phyloP scores from a whole-genome alignment of 1,140 invertebrate genomes.

The Euura lappo region DNA sequence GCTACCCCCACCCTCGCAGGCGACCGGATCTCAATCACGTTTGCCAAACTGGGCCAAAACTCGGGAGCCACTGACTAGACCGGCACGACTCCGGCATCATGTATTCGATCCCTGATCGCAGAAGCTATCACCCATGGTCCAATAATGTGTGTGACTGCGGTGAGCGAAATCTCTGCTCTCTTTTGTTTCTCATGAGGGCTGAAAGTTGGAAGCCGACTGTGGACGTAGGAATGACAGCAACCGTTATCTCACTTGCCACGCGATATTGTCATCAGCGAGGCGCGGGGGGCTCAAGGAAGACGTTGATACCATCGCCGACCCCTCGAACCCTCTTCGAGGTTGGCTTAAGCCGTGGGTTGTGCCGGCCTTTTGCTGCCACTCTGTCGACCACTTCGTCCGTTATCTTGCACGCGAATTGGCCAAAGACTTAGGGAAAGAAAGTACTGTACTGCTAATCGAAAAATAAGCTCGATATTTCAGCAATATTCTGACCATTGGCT shows the following conservation, averaged over 20 bases:
- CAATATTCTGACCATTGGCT: too few species aligned
- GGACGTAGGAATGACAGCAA: constrained; percentile 61
- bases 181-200: not conserved
- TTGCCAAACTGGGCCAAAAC: constrained; percentile 30
- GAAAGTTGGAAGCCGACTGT: constrained; percentile 21
- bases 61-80: constrained; percentile 1
- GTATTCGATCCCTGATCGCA: not conserved
- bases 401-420: constrained; percentile 62
- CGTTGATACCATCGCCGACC: not conserved
- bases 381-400: constrained; percentile 25
- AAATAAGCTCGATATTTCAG: too few species aligned
- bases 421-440: constrained; percentile 40
- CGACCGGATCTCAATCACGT: constrained; percentile 19
- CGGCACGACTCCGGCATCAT: not conserved
- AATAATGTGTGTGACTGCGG: not conserved
- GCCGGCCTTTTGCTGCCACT: constrained; percentile 1
- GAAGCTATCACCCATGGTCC: not conserved
- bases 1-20: constrained; percentile 19
- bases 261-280: constrained; percentile 57
- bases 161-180: not conserved
- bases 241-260: constrained; percentile 60
- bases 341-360: not conserved
- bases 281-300: not conserved
- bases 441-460: too few species aligned
- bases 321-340: constrained; percentile 18